Evolutionary conservation across 2,888 invertebrate species (phyloP).

Genomic region (Drosophila yooni): DNA sequence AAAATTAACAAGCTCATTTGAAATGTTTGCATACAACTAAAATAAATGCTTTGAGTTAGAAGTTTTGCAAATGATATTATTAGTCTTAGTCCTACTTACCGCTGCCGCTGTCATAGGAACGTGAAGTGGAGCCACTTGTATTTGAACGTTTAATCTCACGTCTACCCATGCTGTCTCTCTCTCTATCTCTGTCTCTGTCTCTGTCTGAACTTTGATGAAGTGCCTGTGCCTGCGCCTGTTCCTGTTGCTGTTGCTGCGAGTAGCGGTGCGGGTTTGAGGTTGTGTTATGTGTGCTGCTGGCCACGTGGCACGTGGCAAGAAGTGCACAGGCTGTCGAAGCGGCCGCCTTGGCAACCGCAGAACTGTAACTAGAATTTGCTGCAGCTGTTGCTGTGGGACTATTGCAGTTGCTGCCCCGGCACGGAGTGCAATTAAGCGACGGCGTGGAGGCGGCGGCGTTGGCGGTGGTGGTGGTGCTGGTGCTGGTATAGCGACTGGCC

Average conservation of each 20-base stretch:
- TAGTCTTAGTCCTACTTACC: constrained; percentile 73
- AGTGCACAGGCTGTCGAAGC: constrained; percentile 69
- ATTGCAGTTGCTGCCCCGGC: constrained; percentile 20
- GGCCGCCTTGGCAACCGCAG: constrained; percentile 70
- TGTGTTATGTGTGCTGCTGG: constrained; percentile 40
- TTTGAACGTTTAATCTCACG: constrained; percentile 85
- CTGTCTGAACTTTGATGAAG: neutral
- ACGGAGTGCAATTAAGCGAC: constrained; percentile 52
- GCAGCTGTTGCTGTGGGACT: constrained; percentile 20
- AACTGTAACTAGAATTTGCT: constrained; percentile 51
- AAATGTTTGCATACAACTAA: neutral
- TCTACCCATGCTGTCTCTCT: constrained; percentile 80
- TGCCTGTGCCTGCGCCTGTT: neutral
- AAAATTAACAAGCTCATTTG: neutral
- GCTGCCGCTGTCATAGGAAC: constrained; percentile 83
- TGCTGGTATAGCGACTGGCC: constrained; percentile 41
- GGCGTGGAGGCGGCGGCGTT: constrained; percentile 71
- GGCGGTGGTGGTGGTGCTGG: constrained; percentile 52
- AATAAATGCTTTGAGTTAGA: neutral
- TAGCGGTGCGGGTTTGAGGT: constrained; percentile 7
- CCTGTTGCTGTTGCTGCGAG: constrained; percentile 14
- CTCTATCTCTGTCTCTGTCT: neutral
- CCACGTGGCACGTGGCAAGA: constrained; percentile 71
- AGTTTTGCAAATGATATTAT: neutral
- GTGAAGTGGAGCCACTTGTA: constrained; percentile 82